Percentiles rank a stretch among this genome's conserved stretches.
Evolutionary conservation across 2,888 invertebrate genomes (phyloP).

Genomic region (Rhimphoctona megacephalus): DNA sequence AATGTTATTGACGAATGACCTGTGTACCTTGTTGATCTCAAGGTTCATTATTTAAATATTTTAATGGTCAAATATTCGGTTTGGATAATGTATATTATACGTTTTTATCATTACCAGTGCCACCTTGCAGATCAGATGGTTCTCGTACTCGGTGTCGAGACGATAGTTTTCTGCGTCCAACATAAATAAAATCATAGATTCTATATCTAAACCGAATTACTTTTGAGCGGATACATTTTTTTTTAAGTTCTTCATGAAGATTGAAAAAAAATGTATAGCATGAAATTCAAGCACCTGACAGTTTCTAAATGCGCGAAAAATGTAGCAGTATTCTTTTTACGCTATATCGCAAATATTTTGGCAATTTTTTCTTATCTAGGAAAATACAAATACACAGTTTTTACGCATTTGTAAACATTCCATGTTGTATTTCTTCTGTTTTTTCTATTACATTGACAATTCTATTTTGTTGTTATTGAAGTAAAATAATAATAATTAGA

Average conservation of each 20-base stretch:
- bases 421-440: constrained; percentile 19
- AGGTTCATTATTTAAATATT: constrained; percentile 11
- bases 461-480: constrained; percentile 41
- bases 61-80: constrained; percentile 22
- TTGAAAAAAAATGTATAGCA: background rate
- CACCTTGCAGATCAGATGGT: constrained; percentile 98
- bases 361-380: background rate
- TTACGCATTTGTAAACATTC: constrained; percentile 23
- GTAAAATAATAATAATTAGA: constrained; percentile 7
- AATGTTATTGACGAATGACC: background rate
- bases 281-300: background rate
- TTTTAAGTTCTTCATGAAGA: constrained; percentile 14
- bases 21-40: constrained; percentile 34
- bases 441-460: constrained; percentile 44
- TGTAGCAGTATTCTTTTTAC: background rate
- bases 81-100: constrained; percentile 53
- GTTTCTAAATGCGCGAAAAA: constrained; percentile 10
- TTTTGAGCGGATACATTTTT: constrained; percentile 30
- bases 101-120: constrained; percentile 89
- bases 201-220: constrained; percentile 73
- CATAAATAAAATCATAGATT: constrained; percentile 83
- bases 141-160: constrained; percentile 98
- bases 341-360: background rate
- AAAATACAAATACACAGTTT: background rate
- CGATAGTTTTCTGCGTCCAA: constrained; percentile 97